phyloP scores from a whole-genome alignment of 2,888 invertebrate genomes.

The Leptinotarsa peninsularis region DNA sequence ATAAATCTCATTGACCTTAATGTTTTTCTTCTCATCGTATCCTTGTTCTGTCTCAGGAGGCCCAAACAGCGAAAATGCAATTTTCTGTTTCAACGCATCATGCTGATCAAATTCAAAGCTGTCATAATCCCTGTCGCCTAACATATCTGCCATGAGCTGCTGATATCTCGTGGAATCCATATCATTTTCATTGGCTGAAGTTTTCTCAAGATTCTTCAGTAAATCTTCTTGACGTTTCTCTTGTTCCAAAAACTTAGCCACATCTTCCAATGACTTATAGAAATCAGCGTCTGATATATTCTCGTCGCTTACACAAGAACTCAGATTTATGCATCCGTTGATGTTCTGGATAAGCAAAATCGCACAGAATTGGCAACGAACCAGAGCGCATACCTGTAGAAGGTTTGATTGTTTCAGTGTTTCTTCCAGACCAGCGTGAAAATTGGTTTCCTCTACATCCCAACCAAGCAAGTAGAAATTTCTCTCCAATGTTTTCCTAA shows the following conservation, averaged over 20 bases:
- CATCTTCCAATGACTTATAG: constrained; percentile 44
- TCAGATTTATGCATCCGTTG: constrained; percentile 13
- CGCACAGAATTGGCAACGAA: constrained; percentile 35
- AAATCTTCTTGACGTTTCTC: constrained; percentile 48
- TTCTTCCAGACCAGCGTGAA: constrained; percentile 51
- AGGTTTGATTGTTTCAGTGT: constrained; percentile 45
- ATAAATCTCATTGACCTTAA: constrained; percentile 52
- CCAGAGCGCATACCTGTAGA: constrained; percentile 38
- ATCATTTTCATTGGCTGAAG: constrained; percentile 44
- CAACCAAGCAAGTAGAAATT: constrained; percentile 57
- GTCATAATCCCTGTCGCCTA: constrained; percentile 70
- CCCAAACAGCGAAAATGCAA: constrained; percentile 71
- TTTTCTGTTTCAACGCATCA: constrained; percentile 69
- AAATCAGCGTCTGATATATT: constrained; percentile 46
- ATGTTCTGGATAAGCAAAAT: constrained; percentile 30
- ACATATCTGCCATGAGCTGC: constrained; percentile 71
- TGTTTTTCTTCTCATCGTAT: constrained; percentile 54
- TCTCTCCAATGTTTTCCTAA: constrained; percentile 48
- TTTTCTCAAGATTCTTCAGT: constrained; percentile 35
- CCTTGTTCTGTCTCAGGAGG: constrained; percentile 68
- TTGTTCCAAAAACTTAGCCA: constrained; percentile 39
- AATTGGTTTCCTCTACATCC: constrained; percentile 53
- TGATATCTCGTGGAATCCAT: constrained; percentile 63
- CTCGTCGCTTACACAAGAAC: constrained; percentile 34
- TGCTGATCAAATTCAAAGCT: constrained; percentile 69